Percentiles rank a stretch among this genome's conserved stretches.
Conservation (phyloP, 2,888 invertebrate genomes). For the Rhimphoctona megacephalus region DNA sequence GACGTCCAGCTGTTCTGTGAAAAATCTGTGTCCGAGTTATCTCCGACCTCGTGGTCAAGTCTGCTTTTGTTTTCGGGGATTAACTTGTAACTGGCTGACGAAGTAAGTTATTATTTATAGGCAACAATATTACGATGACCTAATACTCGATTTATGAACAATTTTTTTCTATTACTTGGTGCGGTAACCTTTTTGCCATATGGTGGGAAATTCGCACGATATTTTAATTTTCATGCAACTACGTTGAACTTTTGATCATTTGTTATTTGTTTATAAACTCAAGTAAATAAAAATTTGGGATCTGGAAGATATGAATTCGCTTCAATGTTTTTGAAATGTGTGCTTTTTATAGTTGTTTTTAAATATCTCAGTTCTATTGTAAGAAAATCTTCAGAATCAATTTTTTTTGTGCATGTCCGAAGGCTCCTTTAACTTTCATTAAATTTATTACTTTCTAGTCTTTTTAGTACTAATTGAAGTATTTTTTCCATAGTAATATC, state of each 20-base stretch:
- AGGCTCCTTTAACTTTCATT: background rate
- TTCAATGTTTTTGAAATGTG: background rate
- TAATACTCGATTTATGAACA: background rate
- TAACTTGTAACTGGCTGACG: slow-evolving; percentile 8
- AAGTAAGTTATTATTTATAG: slow-evolving; percentile 33
- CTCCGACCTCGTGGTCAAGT: slow-evolving; percentile 40
- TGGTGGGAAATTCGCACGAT: slow-evolving; percentile 24
- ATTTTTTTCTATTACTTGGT: background rate
- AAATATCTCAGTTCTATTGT: background rate
- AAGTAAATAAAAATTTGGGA: background rate
- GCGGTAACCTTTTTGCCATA: slow-evolving; percentile 31
- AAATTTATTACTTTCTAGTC: background rate
- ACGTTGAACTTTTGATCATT: background rate
- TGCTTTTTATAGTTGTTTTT: background rate
- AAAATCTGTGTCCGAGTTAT: slow-evolving; percentile 41
- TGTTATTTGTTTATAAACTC: background rate
- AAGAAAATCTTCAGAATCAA: background rate
- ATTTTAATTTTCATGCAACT: background rate
- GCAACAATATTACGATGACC: slow-evolving; percentile 16
- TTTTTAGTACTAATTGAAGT: background rate
- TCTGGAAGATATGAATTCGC: background rate
- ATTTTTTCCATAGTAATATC: slow-evolving; percentile 32
- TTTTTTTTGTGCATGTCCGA: background rate
- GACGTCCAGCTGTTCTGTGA: slow-evolving; percentile 25
- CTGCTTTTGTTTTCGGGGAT: slow-evolving; percentile 12